These are phyloP conservation scores for Micronisus gabar DNA, from an alignment of 2,113 vertebrate species.

Conservation along the genomic window DNA sequence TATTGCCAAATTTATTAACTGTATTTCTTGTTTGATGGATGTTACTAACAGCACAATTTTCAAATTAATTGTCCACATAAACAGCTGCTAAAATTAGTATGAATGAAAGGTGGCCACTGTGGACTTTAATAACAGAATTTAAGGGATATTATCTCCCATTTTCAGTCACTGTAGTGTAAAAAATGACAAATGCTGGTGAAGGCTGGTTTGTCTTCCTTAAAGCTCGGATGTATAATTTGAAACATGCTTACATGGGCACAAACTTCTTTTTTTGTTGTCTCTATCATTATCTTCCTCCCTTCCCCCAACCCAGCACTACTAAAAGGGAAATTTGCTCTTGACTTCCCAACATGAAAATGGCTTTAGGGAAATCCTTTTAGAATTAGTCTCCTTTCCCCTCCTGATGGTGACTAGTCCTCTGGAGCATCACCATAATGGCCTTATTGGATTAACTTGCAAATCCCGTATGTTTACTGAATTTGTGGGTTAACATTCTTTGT, in stretches of 20 bases:
- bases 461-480: not conserved
- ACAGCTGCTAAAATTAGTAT: not conserved
- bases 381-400: not conserved
- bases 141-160: not conserved
- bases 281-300: not conserved
- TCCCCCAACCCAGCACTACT: not conserved
- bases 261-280: not conserved
- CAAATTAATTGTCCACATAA: not conserved
- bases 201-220: not conserved
- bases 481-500: not conserved
- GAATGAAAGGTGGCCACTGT: not conserved
- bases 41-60: not conserved
- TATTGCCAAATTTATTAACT: not conserved
- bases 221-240: not conserved
- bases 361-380: constrained; percentile 3
- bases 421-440: not conserved
- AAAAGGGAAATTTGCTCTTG: not conserved
- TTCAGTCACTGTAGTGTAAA: not conserved
- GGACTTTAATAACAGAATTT: not conserved
- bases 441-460: constrained; percentile 15
- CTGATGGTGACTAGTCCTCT: not conserved
- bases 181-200: not conserved
- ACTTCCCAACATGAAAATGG: not conserved
- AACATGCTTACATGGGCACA: not conserved
- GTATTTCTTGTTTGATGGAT: not conserved